Conservation (phyloP, 2,888 invertebrate species). For the Drosophila fungiperda region DNA sequence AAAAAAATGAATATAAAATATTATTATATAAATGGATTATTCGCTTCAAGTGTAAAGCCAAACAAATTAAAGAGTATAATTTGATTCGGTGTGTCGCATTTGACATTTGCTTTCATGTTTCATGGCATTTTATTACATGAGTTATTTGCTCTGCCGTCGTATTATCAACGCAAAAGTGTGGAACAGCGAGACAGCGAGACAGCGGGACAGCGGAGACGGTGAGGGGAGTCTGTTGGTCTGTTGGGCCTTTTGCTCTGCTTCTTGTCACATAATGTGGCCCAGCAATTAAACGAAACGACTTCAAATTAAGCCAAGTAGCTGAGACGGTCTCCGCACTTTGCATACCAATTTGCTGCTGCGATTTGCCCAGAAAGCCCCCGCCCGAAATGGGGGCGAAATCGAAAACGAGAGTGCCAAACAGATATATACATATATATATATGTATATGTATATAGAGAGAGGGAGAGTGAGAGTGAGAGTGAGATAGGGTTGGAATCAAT, state of each 20-base stretch:
- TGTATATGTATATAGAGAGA: not conserved
- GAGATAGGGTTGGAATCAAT: not conserved
- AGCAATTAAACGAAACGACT: constrained; percentile 80
- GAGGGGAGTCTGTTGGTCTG: not conserved
- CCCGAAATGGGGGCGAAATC: constrained; percentile 58
- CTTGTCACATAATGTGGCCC: constrained; percentile 79
- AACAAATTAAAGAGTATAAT: constrained; percentile 19
- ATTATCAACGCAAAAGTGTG: constrained; percentile 47
- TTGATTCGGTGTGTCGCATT: constrained; percentile 6
- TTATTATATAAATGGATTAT: no score
- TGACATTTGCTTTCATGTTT: constrained; percentile 40
- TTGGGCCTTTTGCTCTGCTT: constrained; percentile 66
- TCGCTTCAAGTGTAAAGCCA: not conserved
- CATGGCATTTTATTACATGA: constrained; percentile 62
- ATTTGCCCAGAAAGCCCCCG: constrained; percentile 42
- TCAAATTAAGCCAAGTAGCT: constrained; percentile 78
- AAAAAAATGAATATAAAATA: no score
- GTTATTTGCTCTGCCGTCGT: constrained; percentile 56
- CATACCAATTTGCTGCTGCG: constrained; percentile 72
- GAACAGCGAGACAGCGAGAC: not conserved
- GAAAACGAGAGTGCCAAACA: constrained; percentile 58
- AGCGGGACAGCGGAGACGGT: not conserved
- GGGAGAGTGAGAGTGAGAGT: not conserved
- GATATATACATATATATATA: not conserved
- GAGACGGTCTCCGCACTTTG: constrained; percentile 67